phyloP scores from a whole-genome alignment of 2,797 vertebrate species.

The Anguilla marmorata region DNA sequence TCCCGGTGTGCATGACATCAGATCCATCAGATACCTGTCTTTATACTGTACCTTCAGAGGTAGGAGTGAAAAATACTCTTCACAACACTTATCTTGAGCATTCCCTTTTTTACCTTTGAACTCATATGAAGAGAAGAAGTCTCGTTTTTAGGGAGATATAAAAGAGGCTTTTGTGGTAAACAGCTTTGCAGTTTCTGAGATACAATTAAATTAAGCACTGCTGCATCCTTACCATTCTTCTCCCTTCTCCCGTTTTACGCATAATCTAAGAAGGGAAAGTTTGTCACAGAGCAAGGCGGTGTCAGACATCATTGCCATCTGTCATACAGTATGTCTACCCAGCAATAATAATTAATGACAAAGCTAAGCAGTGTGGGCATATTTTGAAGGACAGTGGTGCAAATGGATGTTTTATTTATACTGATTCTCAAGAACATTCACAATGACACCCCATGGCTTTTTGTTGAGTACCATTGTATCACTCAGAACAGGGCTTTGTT shows the following conservation, averaged over 20 bases:
- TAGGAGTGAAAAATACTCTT: background rate
- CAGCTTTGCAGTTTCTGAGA: background rate
- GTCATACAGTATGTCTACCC: background rate
- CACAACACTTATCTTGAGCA: background rate
- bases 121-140: background rate
- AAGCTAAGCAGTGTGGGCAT: background rate
- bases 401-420: background rate
- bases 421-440: background rate
- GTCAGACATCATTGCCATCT: constrained; percentile 4
- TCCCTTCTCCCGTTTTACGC: background rate
- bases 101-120: background rate
- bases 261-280: background rate
- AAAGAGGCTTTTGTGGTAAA: constrained; percentile 1
- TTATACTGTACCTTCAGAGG: background rate
- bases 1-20: background rate
- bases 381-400: background rate
- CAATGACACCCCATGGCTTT: background rate
- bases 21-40: background rate
- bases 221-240: background rate
- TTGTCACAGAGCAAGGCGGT: background rate
- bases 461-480: background rate
- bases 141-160: background rate
- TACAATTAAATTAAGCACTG: background rate
- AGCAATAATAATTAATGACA: background rate
- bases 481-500: background rate